These are phyloP conservation scores for Luehdorfia chinensis DNA, from an alignment of 1,140 invertebrate species.

Conservation along the genomic window DNA sequence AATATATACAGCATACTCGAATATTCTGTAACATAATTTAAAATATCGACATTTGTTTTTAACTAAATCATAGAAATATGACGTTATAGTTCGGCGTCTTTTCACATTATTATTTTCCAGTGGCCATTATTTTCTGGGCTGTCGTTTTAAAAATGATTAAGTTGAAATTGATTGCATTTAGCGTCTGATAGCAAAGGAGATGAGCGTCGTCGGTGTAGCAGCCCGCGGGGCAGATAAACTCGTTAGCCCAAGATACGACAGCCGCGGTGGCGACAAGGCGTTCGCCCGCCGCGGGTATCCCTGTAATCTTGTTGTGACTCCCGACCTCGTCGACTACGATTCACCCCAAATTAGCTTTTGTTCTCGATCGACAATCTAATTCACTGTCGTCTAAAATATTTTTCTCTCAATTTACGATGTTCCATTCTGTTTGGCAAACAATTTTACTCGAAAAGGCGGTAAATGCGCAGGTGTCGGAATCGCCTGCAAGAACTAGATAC, in stretches of 20 bases:
- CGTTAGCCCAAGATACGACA: conserved; percentile 66
- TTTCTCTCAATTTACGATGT: conserved; percentile 44
- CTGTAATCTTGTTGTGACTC: conserved; percentile 69
- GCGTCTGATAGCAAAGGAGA: conserved; percentile 44
- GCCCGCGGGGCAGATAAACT: conserved; percentile 74
- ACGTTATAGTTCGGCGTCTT: too few relatives aligned
- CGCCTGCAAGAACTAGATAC: conserved; percentile 37
- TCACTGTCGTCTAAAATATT: conserved; percentile 52
- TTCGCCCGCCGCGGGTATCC: conserved; percentile 47
- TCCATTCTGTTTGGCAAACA: conserved; percentile 39
- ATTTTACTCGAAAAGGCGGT: conserved; percentile 37
- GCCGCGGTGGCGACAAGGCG: too few relatives aligned
- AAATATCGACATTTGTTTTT: too few relatives aligned
- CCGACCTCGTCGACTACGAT: conserved; percentile 59
- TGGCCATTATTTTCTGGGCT: conserved; percentile 3
- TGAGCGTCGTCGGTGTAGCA: conserved; percentile 45
- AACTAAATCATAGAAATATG: too few relatives aligned
- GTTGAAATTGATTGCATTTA: conserved; percentile 57
- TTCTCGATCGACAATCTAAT: conserved; percentile 67
- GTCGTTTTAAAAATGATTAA: conserved; percentile 34
- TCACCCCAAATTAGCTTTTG: conserved; percentile 66
- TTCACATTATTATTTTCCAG: too few relatives aligned
- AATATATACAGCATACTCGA: too few relatives aligned
- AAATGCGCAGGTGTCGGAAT: conserved; percentile 42
- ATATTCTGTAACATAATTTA: too few relatives aligned